Conservation (phyloP, 2,797 vertebrate genomes). For the Xyrichtys novacula region DNA sequence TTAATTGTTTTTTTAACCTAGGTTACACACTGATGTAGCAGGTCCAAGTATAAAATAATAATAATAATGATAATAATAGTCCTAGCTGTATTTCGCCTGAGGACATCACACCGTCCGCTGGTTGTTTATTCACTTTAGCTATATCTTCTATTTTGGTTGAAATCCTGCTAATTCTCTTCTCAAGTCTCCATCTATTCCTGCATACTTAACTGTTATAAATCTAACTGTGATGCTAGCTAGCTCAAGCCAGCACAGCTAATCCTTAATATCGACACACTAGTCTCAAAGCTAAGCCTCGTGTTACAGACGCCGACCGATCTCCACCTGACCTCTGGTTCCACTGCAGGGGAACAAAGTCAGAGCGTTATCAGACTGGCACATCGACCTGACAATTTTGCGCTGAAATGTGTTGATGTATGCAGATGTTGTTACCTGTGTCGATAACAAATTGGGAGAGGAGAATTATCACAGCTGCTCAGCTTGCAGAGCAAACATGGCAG, state of each 20-base stretch:
- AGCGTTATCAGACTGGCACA: slow-evolving; percentile 22
- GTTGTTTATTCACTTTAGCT: too few relatives aligned
- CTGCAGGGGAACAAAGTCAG: slow-evolving; percentile 9
- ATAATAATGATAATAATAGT: too few relatives aligned
- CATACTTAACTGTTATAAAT: too few relatives aligned
- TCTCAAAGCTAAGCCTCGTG: too few relatives aligned
- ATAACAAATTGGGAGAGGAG: slow-evolving; percentile 47
- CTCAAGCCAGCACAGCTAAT: too few relatives aligned
- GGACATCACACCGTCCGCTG: not conserved
- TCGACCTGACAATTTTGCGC: slow-evolving; percentile 15
- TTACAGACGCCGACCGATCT: too few relatives aligned
- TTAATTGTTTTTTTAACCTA: too few relatives aligned
- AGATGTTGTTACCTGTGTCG: slow-evolving; percentile 55
- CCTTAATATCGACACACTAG: too few relatives aligned
- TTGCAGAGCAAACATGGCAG: slow-evolving; percentile 64
- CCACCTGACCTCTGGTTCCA: slow-evolving; percentile 17
- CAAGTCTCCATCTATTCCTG: too few relatives aligned
- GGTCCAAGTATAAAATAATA: not conserved
- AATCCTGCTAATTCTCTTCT: too few relatives aligned
- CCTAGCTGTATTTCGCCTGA: not conserved
- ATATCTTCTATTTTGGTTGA: too few relatives aligned
- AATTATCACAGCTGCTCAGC: slow-evolving; percentile 74
- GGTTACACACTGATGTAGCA: not conserved
- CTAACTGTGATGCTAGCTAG: too few relatives aligned
- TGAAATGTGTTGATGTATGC: slow-evolving; percentile 42